Evolutionary conservation across 1,140 invertebrate genomes (phyloP).

Genomic region (Mylabris phalerata): DNA sequence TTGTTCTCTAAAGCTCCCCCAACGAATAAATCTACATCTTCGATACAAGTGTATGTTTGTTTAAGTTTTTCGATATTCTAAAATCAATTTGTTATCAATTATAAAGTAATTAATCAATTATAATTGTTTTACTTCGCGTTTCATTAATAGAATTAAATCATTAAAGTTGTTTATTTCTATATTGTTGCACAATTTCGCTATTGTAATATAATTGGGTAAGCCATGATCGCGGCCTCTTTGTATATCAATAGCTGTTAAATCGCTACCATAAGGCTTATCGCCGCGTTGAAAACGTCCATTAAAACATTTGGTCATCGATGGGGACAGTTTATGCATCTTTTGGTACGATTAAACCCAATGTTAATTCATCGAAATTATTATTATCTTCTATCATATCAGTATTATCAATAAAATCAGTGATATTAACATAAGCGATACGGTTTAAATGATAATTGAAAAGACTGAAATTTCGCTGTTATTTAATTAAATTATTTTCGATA

Average conservation of each 20-base stretch:
- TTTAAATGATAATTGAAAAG: slow-evolving; percentile 19
- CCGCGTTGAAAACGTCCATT: slow-evolving; percentile 64
- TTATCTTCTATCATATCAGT: slow-evolving; percentile 47
- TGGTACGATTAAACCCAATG: slow-evolving; percentile 61
- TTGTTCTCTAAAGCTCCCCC: slow-evolving; percentile 47
- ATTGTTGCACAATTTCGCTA: slow-evolving; percentile 68
- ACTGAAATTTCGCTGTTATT: slow-evolving; percentile 19
- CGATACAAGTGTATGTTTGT: slow-evolving; percentile 38
- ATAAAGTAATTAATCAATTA: slow-evolving; percentile 44
- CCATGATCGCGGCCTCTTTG: slow-evolving; percentile 82
- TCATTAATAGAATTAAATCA: slow-evolving; percentile 63
- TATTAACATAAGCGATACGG: slow-evolving; percentile 42
- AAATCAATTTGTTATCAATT: neutral
- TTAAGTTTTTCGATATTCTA: slow-evolving; percentile 45
- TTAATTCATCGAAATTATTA: slow-evolving; percentile 50
- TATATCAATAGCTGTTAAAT: slow-evolving; percentile 73
- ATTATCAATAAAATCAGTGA: slow-evolving; percentile 51
- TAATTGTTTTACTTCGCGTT: slow-evolving; percentile 29
- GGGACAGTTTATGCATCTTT: slow-evolving; percentile 47
- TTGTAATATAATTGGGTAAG: slow-evolving; percentile 68
- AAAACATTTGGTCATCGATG: slow-evolving; percentile 55
- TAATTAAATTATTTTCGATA: slow-evolving; percentile 39
- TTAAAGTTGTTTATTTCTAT: slow-evolving; percentile 58
- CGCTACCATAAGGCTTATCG: slow-evolving; percentile 61
- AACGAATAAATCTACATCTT: slow-evolving; percentile 54